Evolutionary conservation across 2,888 invertebrate genomes (phyloP).

Genomic region (Glomeris marginata): DNA sequence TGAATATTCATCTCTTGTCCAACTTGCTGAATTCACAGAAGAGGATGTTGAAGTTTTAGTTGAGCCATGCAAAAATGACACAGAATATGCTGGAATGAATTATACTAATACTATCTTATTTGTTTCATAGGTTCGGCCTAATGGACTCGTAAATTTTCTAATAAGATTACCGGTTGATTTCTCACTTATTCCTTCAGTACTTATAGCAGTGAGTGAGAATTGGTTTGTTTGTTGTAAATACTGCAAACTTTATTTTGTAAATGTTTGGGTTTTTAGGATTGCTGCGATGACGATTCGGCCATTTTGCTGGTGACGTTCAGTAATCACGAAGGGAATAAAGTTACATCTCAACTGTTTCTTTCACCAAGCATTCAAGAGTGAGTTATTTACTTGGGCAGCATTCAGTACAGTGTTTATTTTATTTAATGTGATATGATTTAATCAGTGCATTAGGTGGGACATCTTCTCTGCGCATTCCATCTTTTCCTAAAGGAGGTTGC

Average conservation of each 20-base stretch:
- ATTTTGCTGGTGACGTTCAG: conserved; percentile 42
- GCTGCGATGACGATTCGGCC: conserved; percentile 36
- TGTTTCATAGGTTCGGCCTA: conserved; percentile 17
- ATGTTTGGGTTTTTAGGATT: conserved; percentile 31
- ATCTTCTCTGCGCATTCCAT: conserved; percentile 32
- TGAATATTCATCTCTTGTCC: conserved; percentile 47
- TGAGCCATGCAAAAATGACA: conserved; percentile 16
- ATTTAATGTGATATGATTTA: conserved; percentile 8
- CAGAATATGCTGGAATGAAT: neutral
- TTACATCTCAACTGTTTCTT: conserved; percentile 34
- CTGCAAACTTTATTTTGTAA: too few relatives aligned
- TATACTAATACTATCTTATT: neutral
- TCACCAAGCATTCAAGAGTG: conserved; percentile 38
- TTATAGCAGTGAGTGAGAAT: conserved; percentile 16
- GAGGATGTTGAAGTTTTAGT: conserved; percentile 51
- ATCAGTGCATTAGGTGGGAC: conserved; percentile 32
- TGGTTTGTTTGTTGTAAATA: neutral
- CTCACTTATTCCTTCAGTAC: conserved; percentile 43
- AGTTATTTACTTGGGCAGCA: conserved; percentile 13
- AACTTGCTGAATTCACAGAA: conserved; percentile 37
- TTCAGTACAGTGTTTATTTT: neutral
- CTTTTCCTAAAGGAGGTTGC: conserved; percentile 30
- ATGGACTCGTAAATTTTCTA: conserved; percentile 44
- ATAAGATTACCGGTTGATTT: conserved; percentile 49
- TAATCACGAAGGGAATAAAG: conserved; percentile 30